These are phyloP conservation scores for Caranx melampygus DNA, from an alignment of 2,113 vertebrate genomes.

Conservation along the genomic window DNA sequence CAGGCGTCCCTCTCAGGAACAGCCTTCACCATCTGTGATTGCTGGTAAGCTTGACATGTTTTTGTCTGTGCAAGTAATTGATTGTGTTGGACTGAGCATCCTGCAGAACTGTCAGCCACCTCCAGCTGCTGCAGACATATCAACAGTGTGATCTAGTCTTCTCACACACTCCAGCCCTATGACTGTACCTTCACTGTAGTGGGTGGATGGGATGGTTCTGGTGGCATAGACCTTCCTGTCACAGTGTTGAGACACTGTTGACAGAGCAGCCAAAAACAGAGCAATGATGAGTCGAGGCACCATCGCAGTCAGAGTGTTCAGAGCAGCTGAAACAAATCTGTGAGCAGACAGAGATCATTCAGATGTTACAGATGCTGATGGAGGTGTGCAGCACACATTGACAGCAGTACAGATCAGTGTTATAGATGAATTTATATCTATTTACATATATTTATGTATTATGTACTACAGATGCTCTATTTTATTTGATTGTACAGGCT, in stretches of 20 bases:
- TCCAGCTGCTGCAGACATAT: too few relatives aligned
- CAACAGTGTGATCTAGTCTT: too few relatives aligned
- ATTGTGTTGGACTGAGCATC: too few relatives aligned
- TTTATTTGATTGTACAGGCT: too few relatives aligned
- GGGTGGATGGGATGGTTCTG: conserved; percentile 5
- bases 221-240: neutral
- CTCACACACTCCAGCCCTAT: neutral
- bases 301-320: neutral
- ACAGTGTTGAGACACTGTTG: neutral
- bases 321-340: neutral
- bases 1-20: too few relatives aligned
- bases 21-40: too few relatives aligned
- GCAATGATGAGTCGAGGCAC: conserved; percentile 11
- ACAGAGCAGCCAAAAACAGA: conserved; percentile 31
- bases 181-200: conserved; percentile 32
- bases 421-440: neutral
- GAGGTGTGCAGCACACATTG: neutral
- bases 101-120: too few relatives aligned
- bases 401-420: too few relatives aligned
- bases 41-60: too few relatives aligned
- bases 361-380: neutral
- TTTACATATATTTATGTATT: too few relatives aligned
- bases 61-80: too few relatives aligned
- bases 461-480: too few relatives aligned
- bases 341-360: neutral